Percentiles rank a stretch among this genome's conserved stretches.
Evolutionary conservation across 2,888 invertebrate species (phyloP).

Genomic region (Dryobota labecula): DNA sequence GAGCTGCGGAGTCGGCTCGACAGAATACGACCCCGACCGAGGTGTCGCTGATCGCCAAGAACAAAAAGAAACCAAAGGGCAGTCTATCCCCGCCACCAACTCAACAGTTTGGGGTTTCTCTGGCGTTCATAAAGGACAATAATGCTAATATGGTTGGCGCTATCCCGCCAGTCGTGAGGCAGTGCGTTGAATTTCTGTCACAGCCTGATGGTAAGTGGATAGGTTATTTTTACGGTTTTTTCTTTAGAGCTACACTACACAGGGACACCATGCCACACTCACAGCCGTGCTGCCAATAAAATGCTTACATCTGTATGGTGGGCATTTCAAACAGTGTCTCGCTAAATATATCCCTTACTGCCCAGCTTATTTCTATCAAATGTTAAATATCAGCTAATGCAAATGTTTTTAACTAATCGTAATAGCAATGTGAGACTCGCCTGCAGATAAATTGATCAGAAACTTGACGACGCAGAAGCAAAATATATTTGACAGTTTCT

Average conservation of each 20-base stretch:
- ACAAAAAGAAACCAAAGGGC: constrained; percentile 55
- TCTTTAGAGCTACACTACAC: neutral
- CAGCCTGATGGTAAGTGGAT: constrained; percentile 94
- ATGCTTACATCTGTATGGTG: neutral
- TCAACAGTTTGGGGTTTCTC: constrained; percentile 98
- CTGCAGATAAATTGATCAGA: neutral
- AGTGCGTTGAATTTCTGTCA: constrained; percentile 97
- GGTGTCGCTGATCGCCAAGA: constrained; percentile 53
- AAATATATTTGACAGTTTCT: neutral
- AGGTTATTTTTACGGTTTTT: neutral
- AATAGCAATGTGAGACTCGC: neutral
- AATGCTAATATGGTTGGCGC: constrained; percentile 93
- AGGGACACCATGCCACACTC: neutral
- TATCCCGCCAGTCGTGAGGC: constrained; percentile 97
- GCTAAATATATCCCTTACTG: neutral
- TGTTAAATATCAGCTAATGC: neutral
- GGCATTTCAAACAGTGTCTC: neutral
- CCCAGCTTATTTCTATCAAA: neutral
- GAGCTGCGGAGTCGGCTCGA: constrained; percentile 79
- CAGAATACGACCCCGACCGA: constrained; percentile 52
- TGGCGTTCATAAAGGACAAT: constrained; percentile 97
- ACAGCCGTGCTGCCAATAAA: neutral
- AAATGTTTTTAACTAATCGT: neutral
- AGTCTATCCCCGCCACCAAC: constrained; percentile 89
- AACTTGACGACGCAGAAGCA: neutral